These are phyloP conservation scores for Schlechtendalia chinensis DNA, from an alignment of 1,140 invertebrate genomes.

Conservation along the genomic window DNA sequence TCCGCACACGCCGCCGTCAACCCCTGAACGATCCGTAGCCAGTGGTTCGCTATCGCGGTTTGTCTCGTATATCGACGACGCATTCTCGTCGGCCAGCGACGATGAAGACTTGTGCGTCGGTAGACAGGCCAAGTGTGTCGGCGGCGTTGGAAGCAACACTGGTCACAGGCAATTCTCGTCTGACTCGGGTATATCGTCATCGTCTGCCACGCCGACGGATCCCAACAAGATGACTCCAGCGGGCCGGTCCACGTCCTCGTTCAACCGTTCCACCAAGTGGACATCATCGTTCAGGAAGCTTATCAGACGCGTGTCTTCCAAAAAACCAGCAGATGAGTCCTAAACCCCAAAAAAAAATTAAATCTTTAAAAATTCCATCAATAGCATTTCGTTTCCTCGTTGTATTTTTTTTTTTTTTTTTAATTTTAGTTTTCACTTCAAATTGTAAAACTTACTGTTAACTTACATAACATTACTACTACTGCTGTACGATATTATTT, in stretches of 20 bases:
- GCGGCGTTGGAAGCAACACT: conserved; percentile 53
- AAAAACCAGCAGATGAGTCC: conserved; percentile 29
- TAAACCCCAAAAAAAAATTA: no score
- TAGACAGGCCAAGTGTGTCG: conserved; percentile 51
- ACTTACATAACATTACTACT: no score
- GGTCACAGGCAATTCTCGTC: conserved; percentile 56
- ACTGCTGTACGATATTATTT: background rate
- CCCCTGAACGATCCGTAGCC: conserved; percentile 36
- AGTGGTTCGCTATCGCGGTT: conserved; percentile 52
- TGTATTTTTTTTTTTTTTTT: background rate
- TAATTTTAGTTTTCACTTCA: background rate
- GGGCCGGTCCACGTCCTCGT: conserved; percentile 42
- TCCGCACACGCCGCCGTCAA: conserved; percentile 42
- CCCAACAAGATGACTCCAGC: conserved; percentile 53
- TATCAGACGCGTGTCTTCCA: conserved; percentile 58
- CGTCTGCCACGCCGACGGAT: conserved; percentile 54
- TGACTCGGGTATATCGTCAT: conserved; percentile 53
- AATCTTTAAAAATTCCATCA: background rate
- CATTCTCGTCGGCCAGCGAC: conserved; percentile 55
- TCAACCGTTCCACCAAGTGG: conserved; percentile 59
- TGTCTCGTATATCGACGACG: conserved; percentile 55
- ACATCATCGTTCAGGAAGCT: conserved; percentile 61
- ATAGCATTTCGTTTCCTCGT: background rate
- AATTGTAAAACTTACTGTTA: background rate
- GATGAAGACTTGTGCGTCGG: conserved; percentile 55